Conservation (phyloP, 2,797 vertebrate genomes). For the Ibycter americanus region DNA sequence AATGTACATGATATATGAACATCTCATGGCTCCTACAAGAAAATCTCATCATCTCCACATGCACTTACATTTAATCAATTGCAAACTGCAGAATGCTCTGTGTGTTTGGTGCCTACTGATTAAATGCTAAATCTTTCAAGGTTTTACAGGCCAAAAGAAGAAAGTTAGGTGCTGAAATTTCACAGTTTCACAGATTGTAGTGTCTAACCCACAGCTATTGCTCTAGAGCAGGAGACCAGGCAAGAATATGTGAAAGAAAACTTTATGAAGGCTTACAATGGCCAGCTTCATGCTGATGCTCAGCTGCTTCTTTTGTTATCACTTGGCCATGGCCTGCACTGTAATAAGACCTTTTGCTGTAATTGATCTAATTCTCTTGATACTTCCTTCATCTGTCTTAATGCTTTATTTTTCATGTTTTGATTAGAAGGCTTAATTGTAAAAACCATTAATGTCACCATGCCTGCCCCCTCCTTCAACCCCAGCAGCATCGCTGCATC, state of each 20-base stretch:
- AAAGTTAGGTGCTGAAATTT: neutral
- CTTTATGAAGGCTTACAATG: neutral
- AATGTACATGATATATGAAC: neutral
- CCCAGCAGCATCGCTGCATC: neutral
- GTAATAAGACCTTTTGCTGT: neutral
- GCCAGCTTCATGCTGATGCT: neutral
- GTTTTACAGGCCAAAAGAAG: neutral
- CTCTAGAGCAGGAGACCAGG: neutral
- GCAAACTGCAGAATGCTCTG: neutral
- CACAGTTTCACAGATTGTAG: neutral
- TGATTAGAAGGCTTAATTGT: neutral
- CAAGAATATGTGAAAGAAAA: neutral
- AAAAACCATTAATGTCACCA: neutral
- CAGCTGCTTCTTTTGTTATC: neutral
- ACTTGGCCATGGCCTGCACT: neutral
- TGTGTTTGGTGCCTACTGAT: neutral
- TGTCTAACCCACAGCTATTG: neutral
- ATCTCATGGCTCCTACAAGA: conserved; percentile 16
- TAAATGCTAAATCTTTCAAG: neutral
- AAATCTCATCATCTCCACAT: conserved; percentile 1
- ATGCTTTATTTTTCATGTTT: neutral
- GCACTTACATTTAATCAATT: neutral
- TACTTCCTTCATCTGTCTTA: neutral
- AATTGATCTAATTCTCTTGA: neutral
- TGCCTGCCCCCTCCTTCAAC: too few relatives aligned